phyloP scores from a whole-genome alignment of 2,888 invertebrate species.

The Catocala fraxini region DNA sequence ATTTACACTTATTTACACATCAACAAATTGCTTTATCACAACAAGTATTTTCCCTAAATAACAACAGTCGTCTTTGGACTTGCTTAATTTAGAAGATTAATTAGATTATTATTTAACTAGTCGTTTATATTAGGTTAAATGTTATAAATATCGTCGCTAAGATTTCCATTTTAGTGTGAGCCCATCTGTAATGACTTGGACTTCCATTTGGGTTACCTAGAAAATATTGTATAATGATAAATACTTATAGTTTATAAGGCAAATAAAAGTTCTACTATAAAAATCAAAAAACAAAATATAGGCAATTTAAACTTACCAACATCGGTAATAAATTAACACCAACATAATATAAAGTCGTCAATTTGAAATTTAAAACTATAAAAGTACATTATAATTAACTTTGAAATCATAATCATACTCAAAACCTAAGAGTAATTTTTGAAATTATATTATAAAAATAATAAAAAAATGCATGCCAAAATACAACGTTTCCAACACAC shows the following conservation, averaged over 20 bases:
- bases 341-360: slow-evolving; percentile 75
- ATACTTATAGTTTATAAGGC: slow-evolving; percentile 59
- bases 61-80: slow-evolving; percentile 82
- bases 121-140: slow-evolving; percentile 56
- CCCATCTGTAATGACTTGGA: slow-evolving; percentile 80
- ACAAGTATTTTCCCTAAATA: slow-evolving; percentile 77
- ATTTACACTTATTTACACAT: slow-evolving; percentile 72
- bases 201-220: slow-evolving; percentile 87
- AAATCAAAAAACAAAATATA: slow-evolving; percentile 44
- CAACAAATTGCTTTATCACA: slow-evolving; percentile 82
- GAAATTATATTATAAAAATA: slow-evolving; percentile 47
- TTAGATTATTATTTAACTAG: slow-evolving; percentile 53
- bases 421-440: slow-evolving; percentile 31
- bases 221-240: slow-evolving; percentile 80
- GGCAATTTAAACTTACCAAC: slow-evolving; percentile 78
- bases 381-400: slow-evolving; percentile 42
- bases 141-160: slow-evolving; percentile 70
- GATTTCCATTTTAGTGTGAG: slow-evolving; percentile 75
- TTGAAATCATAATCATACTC: slow-evolving; percentile 47
- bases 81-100: slow-evolving; percentile 61
- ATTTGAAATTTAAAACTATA: slow-evolving; percentile 44
- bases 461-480: slow-evolving; percentile 63
- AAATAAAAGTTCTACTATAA: slow-evolving; percentile 46
- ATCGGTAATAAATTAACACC: slow-evolving; percentile 77
- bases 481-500: slow-evolving; percentile 62